Conservation (phyloP, 2,113 vertebrate genomes). For the Archilochus colubris region DNA sequence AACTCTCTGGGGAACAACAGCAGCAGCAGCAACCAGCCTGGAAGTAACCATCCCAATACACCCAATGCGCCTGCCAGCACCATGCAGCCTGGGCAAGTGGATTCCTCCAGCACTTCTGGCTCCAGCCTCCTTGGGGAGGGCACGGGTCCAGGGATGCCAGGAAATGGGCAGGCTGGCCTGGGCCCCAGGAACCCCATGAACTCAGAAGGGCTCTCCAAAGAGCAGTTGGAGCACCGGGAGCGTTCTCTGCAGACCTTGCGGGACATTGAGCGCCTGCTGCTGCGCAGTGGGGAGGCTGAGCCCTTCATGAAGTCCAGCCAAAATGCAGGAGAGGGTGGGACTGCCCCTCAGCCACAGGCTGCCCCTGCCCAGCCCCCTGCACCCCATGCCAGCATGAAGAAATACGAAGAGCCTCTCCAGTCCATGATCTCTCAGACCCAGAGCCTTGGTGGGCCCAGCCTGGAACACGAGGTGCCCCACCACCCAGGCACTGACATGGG, state of each 20-base stretch:
- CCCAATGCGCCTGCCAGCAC: constrained; percentile 54
- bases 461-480: constrained; percentile 84
- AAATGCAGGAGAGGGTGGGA: constrained; percentile 50
- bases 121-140: constrained; percentile 68
- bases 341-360: constrained; percentile 34
- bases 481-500: constrained; percentile 87
- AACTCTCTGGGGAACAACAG: constrained; percentile 78
- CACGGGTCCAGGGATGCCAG: constrained; percentile 47
- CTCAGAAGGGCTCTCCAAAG: constrained; percentile 89
- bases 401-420: constrained; percentile 93
- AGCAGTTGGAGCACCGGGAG: constrained; percentile 95
- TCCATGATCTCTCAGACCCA: constrained; percentile 96
- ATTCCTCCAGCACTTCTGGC: background rate
- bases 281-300: constrained; percentile 82
- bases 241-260: constrained; percentile 94
- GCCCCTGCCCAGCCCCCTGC: constrained; percentile 45
- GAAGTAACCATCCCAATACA: constrained; percentile 76
- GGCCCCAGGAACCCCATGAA: constrained; percentile 74
- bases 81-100: constrained; percentile 70
- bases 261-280: constrained; percentile 92
- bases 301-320: constrained; percentile 76
- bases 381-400: constrained; percentile 79
- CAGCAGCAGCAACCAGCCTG: constrained; percentile 55
- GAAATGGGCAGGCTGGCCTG: constrained; percentile 62
- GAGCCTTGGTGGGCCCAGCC: constrained; percentile 81